Percentiles rank a stretch among this genome's conserved stretches.
Conservation (phyloP, 1,140 invertebrate species). For the Drosophila sechellia region DNA sequence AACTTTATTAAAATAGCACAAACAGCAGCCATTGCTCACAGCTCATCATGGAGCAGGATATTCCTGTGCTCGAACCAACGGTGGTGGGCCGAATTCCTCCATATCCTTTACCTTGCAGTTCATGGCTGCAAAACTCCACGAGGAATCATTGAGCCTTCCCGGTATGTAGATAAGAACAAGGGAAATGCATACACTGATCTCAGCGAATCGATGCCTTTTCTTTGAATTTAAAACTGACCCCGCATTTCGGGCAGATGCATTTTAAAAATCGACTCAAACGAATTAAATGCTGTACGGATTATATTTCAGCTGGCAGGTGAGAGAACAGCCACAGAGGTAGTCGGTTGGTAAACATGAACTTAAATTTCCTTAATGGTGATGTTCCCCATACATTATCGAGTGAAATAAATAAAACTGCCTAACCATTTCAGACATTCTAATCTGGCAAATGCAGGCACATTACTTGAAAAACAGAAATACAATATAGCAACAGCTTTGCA, state of each 20-base stretch:
- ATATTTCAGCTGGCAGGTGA: conserved; percentile 31
- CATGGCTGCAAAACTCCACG: conserved; percentile 5
- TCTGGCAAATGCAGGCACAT: conserved; percentile 7
- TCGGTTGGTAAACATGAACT: conserved; percentile 58
- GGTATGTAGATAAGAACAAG: conserved; percentile 40
- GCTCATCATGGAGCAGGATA: conserved; percentile 63
- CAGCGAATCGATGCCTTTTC: conserved; percentile 50
- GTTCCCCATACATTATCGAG: too few species aligned
- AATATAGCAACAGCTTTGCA: conserved; percentile 16
- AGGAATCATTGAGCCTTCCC: conserved; percentile 43
- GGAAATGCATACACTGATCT: conserved; percentile 41
- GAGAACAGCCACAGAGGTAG: conserved; percentile 47
- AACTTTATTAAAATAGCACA: conserved; percentile 65
- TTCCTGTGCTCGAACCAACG: conserved; percentile 55
- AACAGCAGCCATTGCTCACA: conserved; percentile 39
- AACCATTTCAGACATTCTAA: background rate
- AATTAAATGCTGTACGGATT: conserved; percentile 35
- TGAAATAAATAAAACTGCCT: background rate
- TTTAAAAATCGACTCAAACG: conserved; percentile 51
- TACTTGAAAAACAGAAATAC: background rate
- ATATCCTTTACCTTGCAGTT: background rate
- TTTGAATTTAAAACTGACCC: conserved; percentile 1
- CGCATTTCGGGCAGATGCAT: conserved; percentile 24
- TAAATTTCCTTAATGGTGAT: conserved; percentile 1
- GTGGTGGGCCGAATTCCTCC: background rate